These are phyloP conservation scores for Dexiosoma caninum DNA, from an alignment of 2,888 invertebrate species.

Conservation along the genomic window DNA sequence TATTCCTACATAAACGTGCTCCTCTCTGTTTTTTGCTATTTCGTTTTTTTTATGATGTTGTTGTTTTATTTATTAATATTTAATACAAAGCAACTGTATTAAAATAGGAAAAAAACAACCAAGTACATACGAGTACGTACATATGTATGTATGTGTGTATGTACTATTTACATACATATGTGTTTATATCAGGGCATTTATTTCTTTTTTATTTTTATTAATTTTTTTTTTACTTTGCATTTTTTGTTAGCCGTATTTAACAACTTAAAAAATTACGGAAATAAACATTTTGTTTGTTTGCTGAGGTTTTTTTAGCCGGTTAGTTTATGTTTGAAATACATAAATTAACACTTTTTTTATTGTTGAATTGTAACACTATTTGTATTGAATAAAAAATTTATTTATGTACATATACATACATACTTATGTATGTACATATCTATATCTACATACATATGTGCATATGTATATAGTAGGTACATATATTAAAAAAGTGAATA, in stretches of 20 bases:
- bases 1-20: no score
- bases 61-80: no score
- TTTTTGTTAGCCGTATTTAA: not conserved
- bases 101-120: no score
- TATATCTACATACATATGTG: no score
- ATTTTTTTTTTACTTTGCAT: not conserved
- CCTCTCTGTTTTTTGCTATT: no score
- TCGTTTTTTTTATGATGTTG: no score
- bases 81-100: no score
- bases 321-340: conserved; percentile 29
- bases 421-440: no score
- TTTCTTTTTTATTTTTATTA: not conserved
- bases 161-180: not conserved
- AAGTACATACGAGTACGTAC: no score
- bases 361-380: not conserved
- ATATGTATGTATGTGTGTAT: not conserved
- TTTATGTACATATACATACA: no score
- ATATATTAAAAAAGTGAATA: no score
- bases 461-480: no score
- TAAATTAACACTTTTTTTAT: not conserved
- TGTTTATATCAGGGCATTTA: conserved; percentile 40
- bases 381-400: not conserved
- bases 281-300: conserved; percentile 23
- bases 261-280: conserved; percentile 35
- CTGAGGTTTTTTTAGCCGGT: conserved; percentile 34